Evolutionary conservation across 2,113 vertebrate genomes (phyloP).

Genomic region (Hemiscyllium ocellatum): DNA sequence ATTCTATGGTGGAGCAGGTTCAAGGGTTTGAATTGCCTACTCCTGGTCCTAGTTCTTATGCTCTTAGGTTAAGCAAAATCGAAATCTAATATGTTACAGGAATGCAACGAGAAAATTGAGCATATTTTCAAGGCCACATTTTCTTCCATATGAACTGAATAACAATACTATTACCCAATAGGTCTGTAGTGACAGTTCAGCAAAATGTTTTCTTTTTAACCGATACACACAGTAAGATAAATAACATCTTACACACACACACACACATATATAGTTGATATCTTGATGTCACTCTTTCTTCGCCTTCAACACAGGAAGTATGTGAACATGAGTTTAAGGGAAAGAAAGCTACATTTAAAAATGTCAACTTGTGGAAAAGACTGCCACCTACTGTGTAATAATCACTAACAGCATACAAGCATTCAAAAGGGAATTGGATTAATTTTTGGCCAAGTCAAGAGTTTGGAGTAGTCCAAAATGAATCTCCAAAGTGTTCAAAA

Average conservation of each 20-base stretch:
- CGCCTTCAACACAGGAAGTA: neutral
- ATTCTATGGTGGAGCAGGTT: too few species aligned
- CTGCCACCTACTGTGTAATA: conserved; percentile 29
- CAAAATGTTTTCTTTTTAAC: neutral
- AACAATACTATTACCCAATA: neutral
- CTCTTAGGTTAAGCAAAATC: too few species aligned
- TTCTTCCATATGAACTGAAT: neutral
- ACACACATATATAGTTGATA: neutral
- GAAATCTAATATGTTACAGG: neutral
- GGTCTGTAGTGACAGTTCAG: neutral
- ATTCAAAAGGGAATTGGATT: conserved; percentile 27
- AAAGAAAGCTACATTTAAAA: neutral
- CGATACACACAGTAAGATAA: neutral
- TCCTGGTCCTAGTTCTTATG: too few species aligned
- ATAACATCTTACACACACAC: neutral
- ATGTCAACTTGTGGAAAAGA: conserved; percentile 14
- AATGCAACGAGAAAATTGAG: neutral
- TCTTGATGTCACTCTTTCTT: neutral
- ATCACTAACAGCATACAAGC: neutral
- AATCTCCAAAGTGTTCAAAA: neutral
- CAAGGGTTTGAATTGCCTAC: too few species aligned
- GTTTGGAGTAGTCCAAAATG: neutral
- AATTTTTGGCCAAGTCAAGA: neutral
- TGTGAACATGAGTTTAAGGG: neutral
- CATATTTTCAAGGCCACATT: neutral